These are phyloP conservation scores for Subacronicta megacephala DNA, from an alignment of 2,888 invertebrate genomes.

Conservation along the genomic window DNA sequence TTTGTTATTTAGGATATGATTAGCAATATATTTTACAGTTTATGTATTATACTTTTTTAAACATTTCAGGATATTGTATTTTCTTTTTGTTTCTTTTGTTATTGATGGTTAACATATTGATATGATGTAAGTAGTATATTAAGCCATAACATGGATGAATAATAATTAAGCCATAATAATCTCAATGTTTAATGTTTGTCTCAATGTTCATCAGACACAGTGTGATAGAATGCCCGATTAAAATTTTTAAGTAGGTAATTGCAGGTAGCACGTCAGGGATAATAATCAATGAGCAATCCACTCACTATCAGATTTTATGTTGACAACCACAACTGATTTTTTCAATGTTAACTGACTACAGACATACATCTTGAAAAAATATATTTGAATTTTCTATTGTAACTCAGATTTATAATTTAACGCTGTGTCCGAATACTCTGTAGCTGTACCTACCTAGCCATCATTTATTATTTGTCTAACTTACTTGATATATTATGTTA, in stretches of 20 bases:
- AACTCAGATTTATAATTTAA: not conserved
- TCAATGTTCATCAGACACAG: slow-evolving; percentile 17
- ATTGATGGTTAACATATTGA: slow-evolving; percentile 27
- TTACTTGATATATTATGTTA: not conserved
- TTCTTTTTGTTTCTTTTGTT: slow-evolving; percentile 23
- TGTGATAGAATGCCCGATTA: slow-evolving; percentile 21
- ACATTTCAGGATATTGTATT: slow-evolving; percentile 38
- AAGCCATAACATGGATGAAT: slow-evolving; percentile 19
- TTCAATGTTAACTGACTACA: not conserved
- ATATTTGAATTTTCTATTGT: not conserved
- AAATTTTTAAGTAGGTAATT: slow-evolving; percentile 1
- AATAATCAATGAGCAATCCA: no score
- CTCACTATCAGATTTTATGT: slow-evolving; percentile 30
- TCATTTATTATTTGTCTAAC: not conserved
- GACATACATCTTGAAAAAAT: not conserved
- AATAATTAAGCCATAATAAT: slow-evolving; percentile 26
- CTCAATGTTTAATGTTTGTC: slow-evolving; percentile 15
- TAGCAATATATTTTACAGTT: slow-evolving; percentile 43
- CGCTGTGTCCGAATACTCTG: not conserved
- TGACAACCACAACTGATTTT: slow-evolving; percentile 23
- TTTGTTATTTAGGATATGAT: slow-evolving; percentile 67
- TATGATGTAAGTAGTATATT: slow-evolving; percentile 25
- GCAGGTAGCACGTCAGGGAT: no score
- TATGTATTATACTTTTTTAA: slow-evolving; percentile 35
- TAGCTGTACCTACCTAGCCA: no score